Conservation (phyloP, 2,888 invertebrate species). For the Hyles lineata region DNA sequence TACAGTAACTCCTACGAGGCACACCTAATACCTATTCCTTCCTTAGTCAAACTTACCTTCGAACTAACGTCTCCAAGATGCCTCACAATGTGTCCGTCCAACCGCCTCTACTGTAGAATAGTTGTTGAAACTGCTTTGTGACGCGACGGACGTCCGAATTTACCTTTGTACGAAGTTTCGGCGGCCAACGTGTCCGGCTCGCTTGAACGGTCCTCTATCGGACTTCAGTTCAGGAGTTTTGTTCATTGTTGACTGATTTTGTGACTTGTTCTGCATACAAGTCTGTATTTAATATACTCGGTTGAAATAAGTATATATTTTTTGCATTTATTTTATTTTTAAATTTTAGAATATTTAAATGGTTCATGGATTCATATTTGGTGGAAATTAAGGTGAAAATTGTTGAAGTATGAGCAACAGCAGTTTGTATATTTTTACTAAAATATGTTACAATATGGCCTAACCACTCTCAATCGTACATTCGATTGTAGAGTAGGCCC, state of each 20-base stretch:
- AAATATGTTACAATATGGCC: no score
- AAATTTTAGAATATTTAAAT: no score
- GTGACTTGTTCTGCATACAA: background rate
- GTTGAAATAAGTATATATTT: background rate
- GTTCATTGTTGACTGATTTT: background rate
- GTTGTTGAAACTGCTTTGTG: conserved; percentile 1
- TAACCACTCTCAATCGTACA: no score
- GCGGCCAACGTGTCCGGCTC: background rate
- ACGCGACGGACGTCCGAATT: background rate
- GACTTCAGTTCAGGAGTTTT: background rate
- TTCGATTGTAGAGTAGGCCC: no score
- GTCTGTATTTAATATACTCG: background rate
- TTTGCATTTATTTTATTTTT: no score
- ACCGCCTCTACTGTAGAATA: background rate
- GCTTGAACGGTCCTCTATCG: background rate
- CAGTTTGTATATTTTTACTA: no score
- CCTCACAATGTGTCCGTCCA: background rate
- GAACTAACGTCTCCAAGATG: background rate
- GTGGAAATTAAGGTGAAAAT: no score
- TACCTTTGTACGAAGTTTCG: conserved; percentile 16
- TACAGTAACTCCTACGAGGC: no score
- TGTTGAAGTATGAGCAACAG: no score
- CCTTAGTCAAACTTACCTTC: no score
- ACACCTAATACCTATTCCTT: no score
- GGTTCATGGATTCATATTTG: no score